Conservation (phyloP, 2,797 vertebrate genomes). For the Periparus ater region DNA sequence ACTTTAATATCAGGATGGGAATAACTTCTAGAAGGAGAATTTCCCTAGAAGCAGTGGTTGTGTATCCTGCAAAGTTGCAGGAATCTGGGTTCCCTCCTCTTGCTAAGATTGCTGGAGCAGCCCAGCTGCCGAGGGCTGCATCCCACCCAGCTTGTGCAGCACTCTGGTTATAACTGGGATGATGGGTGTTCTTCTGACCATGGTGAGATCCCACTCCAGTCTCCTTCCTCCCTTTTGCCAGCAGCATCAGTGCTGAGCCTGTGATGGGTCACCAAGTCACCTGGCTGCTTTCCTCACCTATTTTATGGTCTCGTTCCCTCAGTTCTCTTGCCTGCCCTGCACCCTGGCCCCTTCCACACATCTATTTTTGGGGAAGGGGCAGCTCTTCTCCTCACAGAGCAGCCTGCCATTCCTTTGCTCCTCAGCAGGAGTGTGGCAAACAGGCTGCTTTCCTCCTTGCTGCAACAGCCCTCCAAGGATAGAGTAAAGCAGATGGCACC, state of each 20-base stretch:
- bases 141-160: fast-evolving
- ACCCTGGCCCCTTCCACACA: background rate
- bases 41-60: background rate
- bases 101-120: background rate
- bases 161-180: background rate
- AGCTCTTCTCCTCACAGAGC: fast-evolving
- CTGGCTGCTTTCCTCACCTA: background rate
- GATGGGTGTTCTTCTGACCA: background rate
- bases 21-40: background rate
- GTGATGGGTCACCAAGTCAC: background rate
- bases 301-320: background rate
- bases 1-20: background rate
- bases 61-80: background rate
- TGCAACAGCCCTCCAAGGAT: background rate
- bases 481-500: background rate
- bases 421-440: background rate
- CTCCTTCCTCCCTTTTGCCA: background rate
- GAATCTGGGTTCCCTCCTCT: background rate
- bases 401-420: background rate
- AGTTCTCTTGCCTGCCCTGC: background rate
- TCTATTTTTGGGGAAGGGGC: background rate
- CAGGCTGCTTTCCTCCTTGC: background rate
- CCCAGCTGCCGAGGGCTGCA: fast-evolving
- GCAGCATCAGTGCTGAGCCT: background rate
- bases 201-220: background rate